Conservation (phyloP, 2,888 invertebrate species). For the Stenotaenia linearis region DNA sequence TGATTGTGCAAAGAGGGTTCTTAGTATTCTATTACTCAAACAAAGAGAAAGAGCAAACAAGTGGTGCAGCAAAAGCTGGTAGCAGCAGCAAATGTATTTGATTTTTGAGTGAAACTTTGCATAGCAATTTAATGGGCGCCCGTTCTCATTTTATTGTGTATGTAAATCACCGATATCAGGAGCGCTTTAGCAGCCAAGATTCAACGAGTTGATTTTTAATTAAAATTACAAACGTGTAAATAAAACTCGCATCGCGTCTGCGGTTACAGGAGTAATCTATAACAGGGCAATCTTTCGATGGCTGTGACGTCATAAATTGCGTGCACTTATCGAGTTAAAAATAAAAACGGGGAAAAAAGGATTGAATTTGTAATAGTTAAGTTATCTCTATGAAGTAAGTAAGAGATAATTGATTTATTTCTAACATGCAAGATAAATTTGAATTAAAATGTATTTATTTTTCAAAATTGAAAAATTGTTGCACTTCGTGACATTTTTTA, state of each 20-base stretch:
- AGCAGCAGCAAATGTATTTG: constrained; percentile 26
- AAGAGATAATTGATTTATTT: no score
- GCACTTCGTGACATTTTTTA: no score
- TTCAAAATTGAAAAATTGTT: no score
- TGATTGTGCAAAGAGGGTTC: constrained; percentile 26
- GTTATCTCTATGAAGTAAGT: no score
- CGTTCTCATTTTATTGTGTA: constrained; percentile 26
- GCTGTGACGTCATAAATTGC: neutral
- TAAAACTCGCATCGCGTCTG: neutral
- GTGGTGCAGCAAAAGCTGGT: constrained; percentile 24
- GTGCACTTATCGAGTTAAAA: neutral
- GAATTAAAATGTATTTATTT: no score
- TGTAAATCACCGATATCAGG: constrained; percentile 23
- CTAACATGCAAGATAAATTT: no score
- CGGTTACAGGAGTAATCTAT: neutral
- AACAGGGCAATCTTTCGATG: neutral
- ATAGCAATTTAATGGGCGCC: constrained; percentile 20
- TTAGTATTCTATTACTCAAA: constrained; percentile 23
- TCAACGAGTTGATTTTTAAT: constrained; percentile 22
- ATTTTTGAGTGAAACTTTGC: constrained; percentile 26
- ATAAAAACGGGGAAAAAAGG: neutral
- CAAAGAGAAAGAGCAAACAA: constrained; percentile 19
- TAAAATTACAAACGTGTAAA: constrained; percentile 24
- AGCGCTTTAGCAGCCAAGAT: constrained; percentile 15
- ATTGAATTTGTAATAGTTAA: no score